These are phyloP conservation scores for Hemichromis elongatus DNA, from an alignment of 2,113 vertebrate species.

Conservation along the genomic window DNA sequence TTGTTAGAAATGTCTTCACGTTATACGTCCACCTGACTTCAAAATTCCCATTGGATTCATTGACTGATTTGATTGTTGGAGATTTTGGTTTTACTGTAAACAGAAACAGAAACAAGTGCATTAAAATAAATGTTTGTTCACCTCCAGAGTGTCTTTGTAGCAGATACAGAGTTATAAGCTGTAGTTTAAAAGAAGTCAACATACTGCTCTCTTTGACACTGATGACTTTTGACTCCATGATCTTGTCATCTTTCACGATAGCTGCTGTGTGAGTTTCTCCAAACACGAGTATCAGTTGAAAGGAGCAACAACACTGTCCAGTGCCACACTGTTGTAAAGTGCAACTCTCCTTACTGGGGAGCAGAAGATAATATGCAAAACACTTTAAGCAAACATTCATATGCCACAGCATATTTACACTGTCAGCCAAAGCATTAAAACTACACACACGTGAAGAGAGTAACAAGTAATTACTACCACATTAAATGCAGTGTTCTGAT, in stretches of 20 bases:
- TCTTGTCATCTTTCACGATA: background rate
- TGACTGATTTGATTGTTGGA: background rate
- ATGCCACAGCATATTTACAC: background rate
- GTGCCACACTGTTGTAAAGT: background rate
- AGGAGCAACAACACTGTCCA: constrained; percentile 29
- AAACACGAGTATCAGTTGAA: fast-evolving
- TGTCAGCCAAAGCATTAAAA: background rate
- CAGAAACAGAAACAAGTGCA: background rate
- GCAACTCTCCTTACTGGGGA: background rate
- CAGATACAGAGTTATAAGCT: too few relatives aligned
- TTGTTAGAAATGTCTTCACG: fast-evolving
- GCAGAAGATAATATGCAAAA: background rate
- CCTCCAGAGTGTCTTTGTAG: background rate
- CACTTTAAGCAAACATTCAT: background rate
- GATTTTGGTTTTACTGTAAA: background rate
- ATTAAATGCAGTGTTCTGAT: background rate
- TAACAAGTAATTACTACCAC: background rate
- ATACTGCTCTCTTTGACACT: background rate
- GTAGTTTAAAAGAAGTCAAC: background rate
- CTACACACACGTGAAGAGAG: background rate
- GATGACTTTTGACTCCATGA: background rate
- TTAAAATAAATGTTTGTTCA: background rate
- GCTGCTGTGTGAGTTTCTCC: fast-evolving
- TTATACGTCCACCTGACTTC: background rate
- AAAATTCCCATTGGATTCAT: background rate